Percentiles rank a stretch among this genome's conserved stretches.
These are phyloP conservation scores for Solenodon paradoxus DNA, from an alignment of 2,113 vertebrate species.

Conservation along the genomic window DNA sequence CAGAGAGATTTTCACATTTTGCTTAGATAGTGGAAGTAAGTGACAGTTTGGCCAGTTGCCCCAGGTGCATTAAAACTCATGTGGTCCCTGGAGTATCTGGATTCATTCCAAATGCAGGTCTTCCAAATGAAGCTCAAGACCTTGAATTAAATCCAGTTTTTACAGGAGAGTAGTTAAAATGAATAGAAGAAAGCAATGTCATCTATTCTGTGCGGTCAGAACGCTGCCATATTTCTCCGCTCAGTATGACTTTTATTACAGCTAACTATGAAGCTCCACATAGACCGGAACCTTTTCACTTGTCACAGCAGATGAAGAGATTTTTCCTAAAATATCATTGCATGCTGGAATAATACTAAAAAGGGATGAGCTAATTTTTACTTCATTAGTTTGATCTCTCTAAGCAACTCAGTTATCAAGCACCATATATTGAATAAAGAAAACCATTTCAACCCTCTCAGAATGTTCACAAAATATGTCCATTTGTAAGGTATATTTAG, in stretches of 20 bases:
- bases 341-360: background rate
- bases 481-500: conserved; percentile 3
- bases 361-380: background rate
- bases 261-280: background rate
- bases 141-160: conserved; percentile 41
- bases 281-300: background rate
- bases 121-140: conserved; percentile 43
- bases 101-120: conserved; percentile 53
- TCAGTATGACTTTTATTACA: background rate
- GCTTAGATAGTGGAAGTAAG: conserved; percentile 36
- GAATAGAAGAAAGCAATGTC: conserved; percentile 19
- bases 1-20: conserved; percentile 47
- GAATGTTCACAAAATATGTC: conserved; percentile 32
- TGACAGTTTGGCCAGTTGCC: conserved; percentile 45
- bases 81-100: background rate
- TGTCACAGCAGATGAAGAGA: background rate
- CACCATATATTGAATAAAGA: background rate
- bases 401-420: background rate
- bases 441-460: background rate
- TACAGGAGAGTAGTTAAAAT: conserved; percentile 21
- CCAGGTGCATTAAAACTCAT: background rate
- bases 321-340: conserved; percentile 6
- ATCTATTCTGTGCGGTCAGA: conserved; percentile 13
- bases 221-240: background rate
- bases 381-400: conserved; percentile 46